These are phyloP conservation scores for Caiman crocodilus DNA, from an alignment of 2,797 vertebrate species.

Conservation along the genomic window DNA sequence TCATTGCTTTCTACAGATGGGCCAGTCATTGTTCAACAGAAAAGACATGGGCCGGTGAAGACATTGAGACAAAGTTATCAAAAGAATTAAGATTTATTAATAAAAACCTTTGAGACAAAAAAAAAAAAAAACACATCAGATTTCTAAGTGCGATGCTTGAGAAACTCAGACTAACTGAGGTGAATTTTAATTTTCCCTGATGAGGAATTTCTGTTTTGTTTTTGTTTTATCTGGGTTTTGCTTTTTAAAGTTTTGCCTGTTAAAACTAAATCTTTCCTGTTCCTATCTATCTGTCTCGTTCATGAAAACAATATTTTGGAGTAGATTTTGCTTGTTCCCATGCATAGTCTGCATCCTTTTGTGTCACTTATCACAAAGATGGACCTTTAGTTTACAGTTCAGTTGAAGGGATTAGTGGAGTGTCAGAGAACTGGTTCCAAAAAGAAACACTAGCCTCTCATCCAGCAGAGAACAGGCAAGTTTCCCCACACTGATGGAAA, in stretches of 20 bases:
- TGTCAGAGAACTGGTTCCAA: background rate
- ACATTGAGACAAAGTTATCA: constrained; percentile 17
- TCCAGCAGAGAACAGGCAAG: background rate
- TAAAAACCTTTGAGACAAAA: constrained; percentile 18
- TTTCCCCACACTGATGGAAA: background rate
- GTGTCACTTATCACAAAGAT: background rate
- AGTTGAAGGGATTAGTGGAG: background rate
- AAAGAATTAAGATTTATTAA: constrained; percentile 10
- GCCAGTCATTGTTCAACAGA: constrained; percentile 1
- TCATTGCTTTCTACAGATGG: constrained; percentile 43
- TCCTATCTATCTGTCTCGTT: no score
- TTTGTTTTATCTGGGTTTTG: background rate
- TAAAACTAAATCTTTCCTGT: background rate
- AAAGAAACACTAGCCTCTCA: background rate
- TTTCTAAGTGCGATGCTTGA: constrained; percentile 1
- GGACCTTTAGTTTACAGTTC: background rate
- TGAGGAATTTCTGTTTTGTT: background rate
- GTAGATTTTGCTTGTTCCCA: constrained; percentile 12
- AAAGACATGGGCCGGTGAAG: background rate
- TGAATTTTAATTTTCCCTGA: background rate
- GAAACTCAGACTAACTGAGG: constrained; percentile 21
- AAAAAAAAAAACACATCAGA: background rate
- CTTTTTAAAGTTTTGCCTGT: background rate
- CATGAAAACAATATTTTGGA: background rate
- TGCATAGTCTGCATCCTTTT: background rate